A percentile compares a stretch with the other conserved stretches of the same genome.
Evolutionary conservation across 2,888 invertebrate genomes (phyloP).

Genomic region (Brenthis ino): DNA sequence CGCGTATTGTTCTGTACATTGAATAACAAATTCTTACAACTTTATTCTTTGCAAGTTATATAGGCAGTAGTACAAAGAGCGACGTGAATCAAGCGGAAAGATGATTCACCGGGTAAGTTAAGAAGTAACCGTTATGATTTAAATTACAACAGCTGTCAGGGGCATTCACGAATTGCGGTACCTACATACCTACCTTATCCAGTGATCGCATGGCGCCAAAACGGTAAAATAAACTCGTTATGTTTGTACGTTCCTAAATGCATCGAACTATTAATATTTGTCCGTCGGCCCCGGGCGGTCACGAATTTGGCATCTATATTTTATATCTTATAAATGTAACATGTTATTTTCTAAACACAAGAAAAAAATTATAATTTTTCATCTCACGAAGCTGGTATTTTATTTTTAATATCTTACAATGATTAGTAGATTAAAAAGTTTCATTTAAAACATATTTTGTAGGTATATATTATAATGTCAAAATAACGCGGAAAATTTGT

Average conservation of each 20-base stretch:
- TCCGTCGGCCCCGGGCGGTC: constrained; percentile 12
- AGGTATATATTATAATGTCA: background rate
- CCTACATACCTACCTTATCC: constrained; percentile 57
- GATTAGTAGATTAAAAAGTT: background rate
- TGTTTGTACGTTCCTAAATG: constrained; percentile 26
- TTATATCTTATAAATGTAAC: constrained; percentile 6
- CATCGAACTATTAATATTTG: constrained; percentile 30
- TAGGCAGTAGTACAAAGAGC: constrained; percentile 30
- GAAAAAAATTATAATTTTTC: background rate
- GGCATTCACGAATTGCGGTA: constrained; percentile 71
- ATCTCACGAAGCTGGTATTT: background rate
- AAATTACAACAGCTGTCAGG: constrained; percentile 72
- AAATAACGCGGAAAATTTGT: constrained; percentile 12
- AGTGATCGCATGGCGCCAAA: constrained; percentile 47
- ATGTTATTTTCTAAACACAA: constrained; percentile 15
- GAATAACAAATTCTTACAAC: constrained; percentile 35
- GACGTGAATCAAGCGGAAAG: constrained; percentile 74
- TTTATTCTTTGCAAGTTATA: constrained; percentile 23
- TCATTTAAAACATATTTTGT: background rate
- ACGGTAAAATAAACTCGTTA: constrained; percentile 45
- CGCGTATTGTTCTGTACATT: constrained; percentile 39
- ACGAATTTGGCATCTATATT: constrained; percentile 11
- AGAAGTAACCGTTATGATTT: constrained; percentile 78
- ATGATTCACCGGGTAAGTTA: constrained; percentile 70
- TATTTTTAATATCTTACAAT: background rate